Base-by-base conservation (phyloP, 2,797 vertebrate genomes). In the Mus caroli region DNA sequence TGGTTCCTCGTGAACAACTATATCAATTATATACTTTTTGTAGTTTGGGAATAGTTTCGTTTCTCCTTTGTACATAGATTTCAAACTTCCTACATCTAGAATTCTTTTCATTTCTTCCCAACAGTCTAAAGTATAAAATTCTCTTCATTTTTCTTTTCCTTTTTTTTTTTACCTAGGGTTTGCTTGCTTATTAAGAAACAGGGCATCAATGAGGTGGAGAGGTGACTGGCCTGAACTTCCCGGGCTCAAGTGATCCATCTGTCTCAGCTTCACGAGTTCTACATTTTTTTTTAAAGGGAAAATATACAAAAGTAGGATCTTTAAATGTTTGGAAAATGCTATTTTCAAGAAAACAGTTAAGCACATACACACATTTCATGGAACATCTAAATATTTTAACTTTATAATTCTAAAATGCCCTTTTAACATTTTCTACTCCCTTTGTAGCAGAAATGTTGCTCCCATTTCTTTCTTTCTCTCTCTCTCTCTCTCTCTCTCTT, bases 71-170 rank as follows among this genome's bases (percentile, higher is more conserved):
- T 87, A 87, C 78, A 96, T 64, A 94, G 11, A 90, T 92, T 94
- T 85, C 46, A 94, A 69, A 96, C 6, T 85, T 92, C 73, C 31
- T 64, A 93, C 17, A 92, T 95, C 5, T 17, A 95, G 40, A 86
- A 87, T 92, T 83, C 58, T 97, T 78, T 90, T 76, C 34, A 94
- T 92, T 94, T 97, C 43, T 96, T 93, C 43, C 56, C 26, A 91
- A 67, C 79, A 89, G 15, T 91, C 89, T 88, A 85, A 90, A 85
- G 73, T 76, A 92, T 94, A 71, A 77, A 96, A 67, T 89, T 83
- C 17, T 86, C 56, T 40, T 40, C 56, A 4, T 26, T 43, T 75
- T 46, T 40, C 67, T 5, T 94, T 87, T 87, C 37, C 50, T 80
- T 43, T 43, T 43, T 43, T 79, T 89, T 90, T 78, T 89, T 13